Conservation (phyloP, 2,888 invertebrate genomes). For the Diploptera punctata region DNA sequence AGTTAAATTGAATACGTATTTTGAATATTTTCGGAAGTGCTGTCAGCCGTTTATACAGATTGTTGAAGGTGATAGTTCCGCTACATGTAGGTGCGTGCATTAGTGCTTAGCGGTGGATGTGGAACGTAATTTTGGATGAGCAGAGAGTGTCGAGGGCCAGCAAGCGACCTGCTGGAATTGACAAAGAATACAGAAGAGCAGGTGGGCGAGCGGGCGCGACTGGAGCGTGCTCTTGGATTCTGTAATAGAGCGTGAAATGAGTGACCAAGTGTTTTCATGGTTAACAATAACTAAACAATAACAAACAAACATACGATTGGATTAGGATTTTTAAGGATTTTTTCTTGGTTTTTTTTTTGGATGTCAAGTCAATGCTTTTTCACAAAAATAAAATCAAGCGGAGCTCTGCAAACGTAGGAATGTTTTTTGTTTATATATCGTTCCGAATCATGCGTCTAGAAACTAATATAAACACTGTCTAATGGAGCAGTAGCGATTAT, state of each 20-base stretch:
- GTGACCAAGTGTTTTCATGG: background rate
- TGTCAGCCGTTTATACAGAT: too few relatives aligned
- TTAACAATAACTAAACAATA: background rate
- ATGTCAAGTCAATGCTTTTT: background rate
- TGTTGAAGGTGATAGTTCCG: too few relatives aligned
- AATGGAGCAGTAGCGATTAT: background rate
- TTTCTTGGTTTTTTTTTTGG: background rate
- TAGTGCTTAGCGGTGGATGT: too few relatives aligned
- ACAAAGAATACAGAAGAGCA: background rate
- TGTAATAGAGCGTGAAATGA: conserved; percentile 5
- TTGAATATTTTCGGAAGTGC: too few relatives aligned
- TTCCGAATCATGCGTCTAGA: too few relatives aligned
- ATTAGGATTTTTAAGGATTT: too few relatives aligned
- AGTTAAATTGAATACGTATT: too few relatives aligned
- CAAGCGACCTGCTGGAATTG: conserved; percentile 6
- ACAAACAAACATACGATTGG: conserved; percentile 9
- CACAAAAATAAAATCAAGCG: background rate
- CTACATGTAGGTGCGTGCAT: too few relatives aligned
- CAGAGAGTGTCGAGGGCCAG: conserved; percentile 1
- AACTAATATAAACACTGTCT: background rate
- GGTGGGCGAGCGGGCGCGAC: background rate
- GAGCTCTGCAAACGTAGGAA: background rate
- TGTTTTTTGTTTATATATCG: too few relatives aligned
- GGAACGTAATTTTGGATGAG: background rate
- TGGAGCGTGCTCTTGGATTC: conserved; percentile 5